Evolutionary conservation across 2,797 vertebrate species (phyloP), one percentile per base, ranked within the genome.

Genomic region (Liasis olivaceus): DNA sequence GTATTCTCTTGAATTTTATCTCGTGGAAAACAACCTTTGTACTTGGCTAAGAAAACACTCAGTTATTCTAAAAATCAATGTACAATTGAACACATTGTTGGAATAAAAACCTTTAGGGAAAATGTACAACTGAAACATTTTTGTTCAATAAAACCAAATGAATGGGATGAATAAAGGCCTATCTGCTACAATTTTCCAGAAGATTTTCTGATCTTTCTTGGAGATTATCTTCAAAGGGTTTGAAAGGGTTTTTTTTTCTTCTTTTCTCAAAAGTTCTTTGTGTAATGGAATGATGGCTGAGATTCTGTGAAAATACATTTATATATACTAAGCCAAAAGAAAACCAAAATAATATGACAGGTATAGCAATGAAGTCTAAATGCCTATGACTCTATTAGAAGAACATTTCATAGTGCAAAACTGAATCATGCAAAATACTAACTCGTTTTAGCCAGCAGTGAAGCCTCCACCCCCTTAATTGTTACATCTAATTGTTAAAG

Each of bases 41-140:
- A 62, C 24, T 31, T 24, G 28, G 11, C 42, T 85, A 58, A 42
- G 59, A 90, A 63, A 42, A n/a, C 20, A 59, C 5, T 51, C 28
- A 51, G 26, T 22, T 47, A 51, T 85, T 59, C 36, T 90, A 63
- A 90, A 85, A 85, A 22, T 47, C 42, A 51, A 63, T 31, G 86
- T 62, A 81, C 28, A 59, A 28, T 58, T 11, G 13, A 58, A 22
- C 28, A 36, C 42, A 31, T 22, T 60, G 69, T 28, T n/a, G 58
- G 58, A 77, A 42, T 60, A 84, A 51, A 42, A 90, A 62, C 72
- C 58, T 62, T 63, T n/a, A 42, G 72, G 0, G 26, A 15, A 94
- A 60, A 8, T 93, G 92, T 90, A 60, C 72, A 88, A 51, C 36
- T 91, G 85, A 59, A 87, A 72, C 6, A 87, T 17, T 87, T 69